Evolutionary conservation across 2,113 vertebrate species (phyloP).

Genomic region (Girardinichthys multiradiatus): DNA sequence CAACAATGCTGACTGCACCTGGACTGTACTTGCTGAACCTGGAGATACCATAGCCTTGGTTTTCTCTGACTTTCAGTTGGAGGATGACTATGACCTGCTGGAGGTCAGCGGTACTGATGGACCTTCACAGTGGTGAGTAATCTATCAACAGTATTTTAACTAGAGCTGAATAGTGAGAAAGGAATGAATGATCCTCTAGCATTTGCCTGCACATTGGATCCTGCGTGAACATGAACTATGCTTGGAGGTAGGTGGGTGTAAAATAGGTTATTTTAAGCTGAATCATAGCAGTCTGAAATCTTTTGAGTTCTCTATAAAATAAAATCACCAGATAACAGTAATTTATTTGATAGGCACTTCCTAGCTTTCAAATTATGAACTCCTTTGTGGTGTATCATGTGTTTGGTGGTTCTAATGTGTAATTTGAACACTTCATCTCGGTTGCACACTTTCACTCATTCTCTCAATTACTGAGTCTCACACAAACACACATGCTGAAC

Average conservation of each 20-base stretch:
- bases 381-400: neutral
- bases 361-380: constrained; percentile 12
- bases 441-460: constrained; percentile 23
- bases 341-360: constrained; percentile 11
- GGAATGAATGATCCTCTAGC: neutral
- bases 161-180: neutral
- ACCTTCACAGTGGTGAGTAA: constrained; percentile 93
- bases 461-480: constrained; percentile 46
- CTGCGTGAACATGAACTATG: constrained; percentile 8
- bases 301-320: constrained; percentile 6
- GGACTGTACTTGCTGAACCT: constrained; percentile 96
- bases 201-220: constrained; percentile 3
- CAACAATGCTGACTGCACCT: constrained; percentile 97
- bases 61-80: constrained; percentile 96
- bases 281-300: neutral
- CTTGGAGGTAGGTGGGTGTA: constrained; percentile 11
- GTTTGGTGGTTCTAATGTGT: constrained; percentile 40
- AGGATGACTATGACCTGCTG: constrained; percentile 95
- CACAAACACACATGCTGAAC: constrained; percentile 59
- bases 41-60: constrained; percentile 98
- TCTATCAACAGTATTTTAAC: neutral
- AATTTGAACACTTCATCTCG: constrained; percentile 39
- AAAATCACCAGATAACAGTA: neutral
- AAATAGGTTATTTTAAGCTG: neutral
- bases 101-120: constrained; percentile 96